A percentile compares a stretch with the other conserved stretches of the same genome.
Evolutionary conservation across 2,888 invertebrate species (phyloP).

Genomic region (Limnephilus rhombicus): DNA sequence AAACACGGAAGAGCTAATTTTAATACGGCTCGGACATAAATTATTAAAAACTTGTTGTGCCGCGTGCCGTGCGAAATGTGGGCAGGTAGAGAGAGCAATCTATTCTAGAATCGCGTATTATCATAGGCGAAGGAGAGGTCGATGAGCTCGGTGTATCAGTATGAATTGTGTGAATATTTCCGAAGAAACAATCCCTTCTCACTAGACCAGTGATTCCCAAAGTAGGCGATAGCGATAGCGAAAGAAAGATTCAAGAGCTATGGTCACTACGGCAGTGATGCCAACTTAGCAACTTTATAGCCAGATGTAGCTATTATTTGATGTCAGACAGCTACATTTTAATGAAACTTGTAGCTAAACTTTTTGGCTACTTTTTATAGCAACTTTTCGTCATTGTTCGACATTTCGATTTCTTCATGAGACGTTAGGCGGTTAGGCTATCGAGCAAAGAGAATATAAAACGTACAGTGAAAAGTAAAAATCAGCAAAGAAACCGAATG

Average conservation of each 20-base stretch:
- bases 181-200: conserved; percentile 20
- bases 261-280: not conserved
- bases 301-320: too few relatives aligned
- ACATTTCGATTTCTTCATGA: too few relatives aligned
- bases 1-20: not conserved
- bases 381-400: too few relatives aligned
- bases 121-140: not conserved
- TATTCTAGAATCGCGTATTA: not conserved
- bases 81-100: not conserved
- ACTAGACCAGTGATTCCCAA: not conserved
- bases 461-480: too few relatives aligned
- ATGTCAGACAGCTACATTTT: too few relatives aligned
- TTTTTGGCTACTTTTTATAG: too few relatives aligned
- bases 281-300: too few relatives aligned
- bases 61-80: not conserved
- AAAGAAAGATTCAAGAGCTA: too few relatives aligned
- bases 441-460: too few relatives aligned
- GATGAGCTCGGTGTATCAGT: not conserved
- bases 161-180: not conserved
- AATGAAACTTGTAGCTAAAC: too few relatives aligned
- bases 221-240: not conserved
- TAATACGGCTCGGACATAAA: not conserved
- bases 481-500: too few relatives aligned
- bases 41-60: not conserved
- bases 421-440: too few relatives aligned